Base-by-base conservation (phyloP, 2,113 vertebrate genomes). In the Centropristis striata region DNA sequence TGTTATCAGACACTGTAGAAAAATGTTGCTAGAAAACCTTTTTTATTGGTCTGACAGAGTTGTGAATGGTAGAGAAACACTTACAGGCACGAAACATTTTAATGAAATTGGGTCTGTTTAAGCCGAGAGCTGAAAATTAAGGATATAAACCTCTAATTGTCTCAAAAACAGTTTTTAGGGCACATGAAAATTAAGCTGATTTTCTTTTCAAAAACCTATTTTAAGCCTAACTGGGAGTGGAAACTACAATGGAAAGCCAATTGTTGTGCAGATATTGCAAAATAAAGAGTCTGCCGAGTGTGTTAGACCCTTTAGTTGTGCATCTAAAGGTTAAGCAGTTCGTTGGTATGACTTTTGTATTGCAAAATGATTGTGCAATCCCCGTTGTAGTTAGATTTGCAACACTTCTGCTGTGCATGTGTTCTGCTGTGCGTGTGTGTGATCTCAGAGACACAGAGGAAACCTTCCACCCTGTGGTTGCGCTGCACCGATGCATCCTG, bases 401-500 rank as follows among this genome's bases (percentile, higher is more conserved):
- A 69, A 50, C 21, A 49, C 21, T 58, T 36, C 60, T 49, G 25
- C 46, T 50, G 18, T 51, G 47, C 55, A 12, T 61, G 23, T 73
- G 36, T 82, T 50, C 10, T 21, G 23, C 5, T 58, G 49, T 46
- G 16, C 36, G 46, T 42, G 67, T 27, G 41, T 44, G 41, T 57
- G 23, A 81, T 81, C 72, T 78, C 61, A 66, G 82, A 66, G 47
- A 60, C 61, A 71, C 68, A 89, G 80, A 88, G 74, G 87, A 89
- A 92, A 86, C 87, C 78, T 81, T 83, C 85, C 85, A 85, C 83
- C 88, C 75, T 90, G 91, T 90, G 91, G 89, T 92, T 80, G 75
- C 68, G 58, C 65, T 92, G 86, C 87, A 88, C 79, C 60, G 84
- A 78, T 93, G 90, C 88, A 90, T 85, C 80, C 80, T 85, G 76